Percentiles rank a stretch among this genome's conserved stretches.
These are phyloP conservation scores for Hofmannophila pseudospretella DNA, from an alignment of 2,888 invertebrate genomes.

Conservation along the genomic window DNA sequence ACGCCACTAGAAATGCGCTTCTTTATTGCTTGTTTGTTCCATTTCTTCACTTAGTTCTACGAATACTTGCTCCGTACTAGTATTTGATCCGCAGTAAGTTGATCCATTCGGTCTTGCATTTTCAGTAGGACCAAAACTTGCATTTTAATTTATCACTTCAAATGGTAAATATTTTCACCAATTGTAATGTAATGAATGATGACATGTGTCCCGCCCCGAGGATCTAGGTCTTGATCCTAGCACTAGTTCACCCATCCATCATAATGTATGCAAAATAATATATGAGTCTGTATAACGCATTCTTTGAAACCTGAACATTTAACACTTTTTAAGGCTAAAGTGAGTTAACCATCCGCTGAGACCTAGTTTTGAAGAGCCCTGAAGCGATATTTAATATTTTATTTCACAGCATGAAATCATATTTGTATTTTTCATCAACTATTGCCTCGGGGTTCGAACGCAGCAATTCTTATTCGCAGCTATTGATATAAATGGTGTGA, in stretches of 20 bases:
- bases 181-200: too few relatives aligned
- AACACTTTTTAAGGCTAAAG: background rate
- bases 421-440: constrained; percentile 10
- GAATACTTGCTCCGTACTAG: too few relatives aligned
- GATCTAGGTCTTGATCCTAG: too few relatives aligned
- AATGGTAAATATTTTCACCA: too few relatives aligned
- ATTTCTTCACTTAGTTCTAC: background rate
- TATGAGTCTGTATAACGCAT: too few relatives aligned
- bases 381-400: background rate
- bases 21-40: background rate
- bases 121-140: too few relatives aligned
- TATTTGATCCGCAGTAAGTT: too few relatives aligned
- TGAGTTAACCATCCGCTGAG: background rate
- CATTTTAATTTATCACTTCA: too few relatives aligned
- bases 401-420: constrained; percentile 8
- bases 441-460: constrained; percentile 7
- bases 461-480: constrained; percentile 4
- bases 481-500: background rate
- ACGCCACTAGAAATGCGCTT: background rate
- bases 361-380: constrained; percentile 2
- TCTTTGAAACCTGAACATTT: background rate
- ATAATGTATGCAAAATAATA: too few relatives aligned
- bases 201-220: too few relatives aligned
- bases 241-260: too few relatives aligned
- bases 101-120: too few relatives aligned